Conservation (phyloP, 2,888 invertebrate species). For the Mythimna pallens region DNA sequence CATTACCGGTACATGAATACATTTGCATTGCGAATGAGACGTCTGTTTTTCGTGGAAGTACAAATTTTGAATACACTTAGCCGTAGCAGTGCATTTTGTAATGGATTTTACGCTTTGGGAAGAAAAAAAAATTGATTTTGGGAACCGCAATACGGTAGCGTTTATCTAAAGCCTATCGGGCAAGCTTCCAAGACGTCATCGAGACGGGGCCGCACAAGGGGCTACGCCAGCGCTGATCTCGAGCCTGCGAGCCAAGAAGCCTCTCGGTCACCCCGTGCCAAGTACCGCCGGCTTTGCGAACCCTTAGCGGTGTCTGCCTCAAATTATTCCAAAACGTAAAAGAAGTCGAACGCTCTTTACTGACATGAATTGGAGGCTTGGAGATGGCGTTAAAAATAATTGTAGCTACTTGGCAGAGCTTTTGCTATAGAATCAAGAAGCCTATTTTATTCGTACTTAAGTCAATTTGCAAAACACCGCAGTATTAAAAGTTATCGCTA, state of each 20-base stretch:
- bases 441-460: neutral
- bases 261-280: constrained; percentile 77
- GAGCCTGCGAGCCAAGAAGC: constrained; percentile 75
- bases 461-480: constrained; percentile 8
- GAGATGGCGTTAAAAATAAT: constrained; percentile 23
- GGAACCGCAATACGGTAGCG: constrained; percentile 78
- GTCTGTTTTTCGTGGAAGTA: constrained; percentile 54
- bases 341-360: constrained; percentile 36
- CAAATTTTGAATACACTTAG: constrained; percentile 48
- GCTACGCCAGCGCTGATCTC: constrained; percentile 74
- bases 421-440: neutral
- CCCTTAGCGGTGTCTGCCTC: constrained; percentile 57
- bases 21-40: constrained; percentile 67
- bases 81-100: constrained; percentile 41
- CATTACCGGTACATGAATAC: constrained; percentile 68
- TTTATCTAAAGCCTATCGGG: constrained; percentile 84
- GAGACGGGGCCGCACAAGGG: constrained; percentile 70
- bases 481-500: constrained; percentile 21
- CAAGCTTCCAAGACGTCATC: constrained; percentile 84
- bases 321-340: constrained; percentile 48
- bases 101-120: constrained; percentile 28
- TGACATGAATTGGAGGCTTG: constrained; percentile 31
- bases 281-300: constrained; percentile 68
- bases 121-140: constrained; percentile 59
- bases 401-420: constrained; percentile 7